Conservation (phyloP, 2,797 vertebrate genomes). For the Scolopax rusticola region DNA sequence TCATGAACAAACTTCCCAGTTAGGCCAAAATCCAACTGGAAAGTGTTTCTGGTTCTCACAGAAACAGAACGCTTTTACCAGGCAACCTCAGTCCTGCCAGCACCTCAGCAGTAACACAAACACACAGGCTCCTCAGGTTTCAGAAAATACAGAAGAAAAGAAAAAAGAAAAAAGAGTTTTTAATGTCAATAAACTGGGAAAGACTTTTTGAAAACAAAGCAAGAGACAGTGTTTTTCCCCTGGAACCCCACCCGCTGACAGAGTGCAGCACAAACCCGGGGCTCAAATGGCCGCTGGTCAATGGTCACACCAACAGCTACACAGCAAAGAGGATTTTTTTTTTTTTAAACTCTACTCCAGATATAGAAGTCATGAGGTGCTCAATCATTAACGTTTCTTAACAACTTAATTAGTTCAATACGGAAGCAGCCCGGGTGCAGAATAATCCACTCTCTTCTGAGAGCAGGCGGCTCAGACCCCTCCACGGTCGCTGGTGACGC, state of each 20-base stretch:
- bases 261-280: neutral
- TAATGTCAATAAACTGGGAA: neutral
- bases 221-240: neutral
- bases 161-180: neutral
- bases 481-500: neutral
- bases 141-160: neutral
- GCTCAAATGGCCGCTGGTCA: neutral
- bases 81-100: neutral
- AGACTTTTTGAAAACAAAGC: neutral
- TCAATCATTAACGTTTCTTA: neutral
- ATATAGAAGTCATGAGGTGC: slow-evolving; percentile 24
- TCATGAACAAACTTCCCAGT: neutral
- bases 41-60: neutral
- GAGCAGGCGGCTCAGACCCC: neutral
- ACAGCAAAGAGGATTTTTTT: slow-evolving; percentile 19
- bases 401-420: slow-evolving; percentile 20
- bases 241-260: neutral
- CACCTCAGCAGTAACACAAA: neutral
- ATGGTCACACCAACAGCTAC: neutral
- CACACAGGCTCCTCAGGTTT: neutral
- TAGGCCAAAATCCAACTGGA: neutral
- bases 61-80: fast-evolving
- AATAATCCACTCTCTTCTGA: neutral
- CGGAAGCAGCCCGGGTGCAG: neutral
- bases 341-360: slow-evolving; percentile 9